phyloP scores from a whole-genome alignment of 2,888 invertebrate species.

The Plutella xylostella region DNA sequence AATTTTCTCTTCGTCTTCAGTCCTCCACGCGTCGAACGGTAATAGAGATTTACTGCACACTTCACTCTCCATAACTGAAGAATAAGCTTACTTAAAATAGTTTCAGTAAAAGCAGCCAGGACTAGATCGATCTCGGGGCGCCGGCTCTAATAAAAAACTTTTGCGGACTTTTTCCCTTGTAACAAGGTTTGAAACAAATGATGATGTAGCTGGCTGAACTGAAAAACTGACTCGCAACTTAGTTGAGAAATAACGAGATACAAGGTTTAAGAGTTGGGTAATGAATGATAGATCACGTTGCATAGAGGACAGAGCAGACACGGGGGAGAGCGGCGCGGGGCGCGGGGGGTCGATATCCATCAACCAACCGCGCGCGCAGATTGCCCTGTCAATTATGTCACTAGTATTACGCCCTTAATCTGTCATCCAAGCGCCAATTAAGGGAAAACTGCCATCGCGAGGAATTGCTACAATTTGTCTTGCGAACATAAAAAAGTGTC shows the following conservation, averaged over 20 bases:
- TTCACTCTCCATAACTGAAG: conserved; percentile 59
- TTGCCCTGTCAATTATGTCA: conserved; percentile 65
- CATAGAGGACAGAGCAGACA: too few relatives aligned
- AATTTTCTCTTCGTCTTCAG: conserved; percentile 51
- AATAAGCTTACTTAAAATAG: conserved; percentile 53
- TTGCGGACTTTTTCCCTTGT: neutral
- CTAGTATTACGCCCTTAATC: conserved; percentile 52
- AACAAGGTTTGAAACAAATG: conserved; percentile 6
- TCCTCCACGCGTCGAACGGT: conserved; percentile 64
- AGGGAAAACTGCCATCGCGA: conserved; percentile 45
- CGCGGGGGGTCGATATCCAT: conserved; percentile 30
- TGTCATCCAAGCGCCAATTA: conserved; percentile 66
- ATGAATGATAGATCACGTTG: too few relatives aligned
- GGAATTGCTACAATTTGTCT: conserved; percentile 49
- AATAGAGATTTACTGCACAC: conserved; percentile 67
- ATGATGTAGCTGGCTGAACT: conserved; percentile 1
- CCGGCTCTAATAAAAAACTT: neutral
- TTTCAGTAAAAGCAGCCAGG: conserved; percentile 34
- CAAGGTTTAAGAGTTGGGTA: neutral
- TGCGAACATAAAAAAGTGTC: conserved; percentile 25
- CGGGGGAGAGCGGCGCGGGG: too few relatives aligned
- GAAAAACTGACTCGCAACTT: neutral
- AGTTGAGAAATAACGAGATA: neutral
- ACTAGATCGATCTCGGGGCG: conserved; percentile 5
- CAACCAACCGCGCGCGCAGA: conserved; percentile 46